Percentiles rank a stretch among this genome's conserved stretches.
phyloP scores from a whole-genome alignment of 2,888 invertebrate species.

The Brassicogethes aeneus region DNA sequence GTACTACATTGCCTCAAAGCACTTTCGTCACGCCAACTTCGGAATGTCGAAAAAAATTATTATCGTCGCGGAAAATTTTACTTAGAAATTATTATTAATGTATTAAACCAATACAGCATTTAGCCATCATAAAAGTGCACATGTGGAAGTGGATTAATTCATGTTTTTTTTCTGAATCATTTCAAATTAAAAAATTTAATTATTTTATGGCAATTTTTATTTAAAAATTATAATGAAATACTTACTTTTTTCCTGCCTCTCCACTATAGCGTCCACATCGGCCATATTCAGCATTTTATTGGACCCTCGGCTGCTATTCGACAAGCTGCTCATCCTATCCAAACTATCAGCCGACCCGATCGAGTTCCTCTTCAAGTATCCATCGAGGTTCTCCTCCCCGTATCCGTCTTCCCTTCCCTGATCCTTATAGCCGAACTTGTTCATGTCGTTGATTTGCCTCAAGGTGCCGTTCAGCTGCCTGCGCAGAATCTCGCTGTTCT shows the following conservation, averaged over 20 bases:
- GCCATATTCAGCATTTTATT: slow-evolving; percentile 36
- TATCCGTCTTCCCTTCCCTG: slow-evolving; percentile 4
- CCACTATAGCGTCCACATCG: slow-evolving; percentile 36
- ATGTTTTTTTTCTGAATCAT: too few relatives aligned
- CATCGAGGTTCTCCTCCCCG: slow-evolving; percentile 2
- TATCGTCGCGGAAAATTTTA: too few relatives aligned
- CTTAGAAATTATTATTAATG: too few relatives aligned
- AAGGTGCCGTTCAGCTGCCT: slow-evolving; percentile 1
- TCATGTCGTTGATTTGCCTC: slow-evolving; percentile 10
- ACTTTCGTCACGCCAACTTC: too few relatives aligned
- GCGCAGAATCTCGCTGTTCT: background rate
- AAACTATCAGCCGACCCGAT: slow-evolving; percentile 38
- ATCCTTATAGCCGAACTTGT: slow-evolving; percentile 10
- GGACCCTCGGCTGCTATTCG: slow-evolving; percentile 34
- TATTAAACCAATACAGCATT: too few relatives aligned
- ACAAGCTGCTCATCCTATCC: slow-evolving; percentile 37
- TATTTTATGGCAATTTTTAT: too few relatives aligned
- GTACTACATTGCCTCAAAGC: too few relatives aligned
- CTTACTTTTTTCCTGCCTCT: slow-evolving; percentile 37
- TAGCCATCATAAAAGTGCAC: too few relatives aligned
- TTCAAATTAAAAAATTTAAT: too few relatives aligned
- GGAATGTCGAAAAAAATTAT: too few relatives aligned
- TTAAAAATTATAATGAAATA: slow-evolving; percentile 7
- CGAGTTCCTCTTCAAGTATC: slow-evolving; percentile 20
- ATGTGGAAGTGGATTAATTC: too few relatives aligned